Base-by-base conservation (phyloP, 2,113 vertebrate species). In the Phalacrocorax pelagicus region DNA sequence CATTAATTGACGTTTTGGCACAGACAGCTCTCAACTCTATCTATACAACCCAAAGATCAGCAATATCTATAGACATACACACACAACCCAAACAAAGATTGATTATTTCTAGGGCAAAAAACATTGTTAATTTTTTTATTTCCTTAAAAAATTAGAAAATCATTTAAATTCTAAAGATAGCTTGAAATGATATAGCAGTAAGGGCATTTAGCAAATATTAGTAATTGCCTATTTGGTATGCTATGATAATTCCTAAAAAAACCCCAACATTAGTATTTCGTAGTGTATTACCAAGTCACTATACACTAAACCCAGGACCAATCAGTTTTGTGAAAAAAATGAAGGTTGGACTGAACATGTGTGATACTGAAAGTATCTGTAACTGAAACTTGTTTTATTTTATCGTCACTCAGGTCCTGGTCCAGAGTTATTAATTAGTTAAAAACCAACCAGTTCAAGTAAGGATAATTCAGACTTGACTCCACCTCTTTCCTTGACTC, bases 1-100 rank as follows among this genome's bases (percentile, higher is more conserved):
- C 44, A 84, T 92, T 97, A 95, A 96, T 95, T 97, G 58, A 90
- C 58, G 74, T 97, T 95, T 93, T 79, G 81, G 81, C 95, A 90
- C 72, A 96, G 73, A 81, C 65, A 91, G 40, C 61, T 94, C 62
- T 91, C 84, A 81, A 94, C 62, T 92, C 81, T 72, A 94, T 61
- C 52, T 85, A 42, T 12, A 71, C 23, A 75, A 46, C 9, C 10
- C 12, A 14, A 86, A 93, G 15, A 81, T 49, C 34, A 93, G 30
- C 10, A 82, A 58, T 52, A 58, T 30, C 22, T 22, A 47, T 17
- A 81, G 12, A 81, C 9, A 55, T 26, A 65, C 40, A n/a, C 5
- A 40, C 6, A 44, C 12, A 11, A 15, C 44, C 44, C 15, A 87
- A 97, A 81, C 32, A 92, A 92, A 83, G 10, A 47, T 38, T 44